A percentile compares a stretch with the other conserved stretches of the same genome.
Conservation (phyloP, 2,113 vertebrate species). For the Microcebus griseorufus region DNA sequence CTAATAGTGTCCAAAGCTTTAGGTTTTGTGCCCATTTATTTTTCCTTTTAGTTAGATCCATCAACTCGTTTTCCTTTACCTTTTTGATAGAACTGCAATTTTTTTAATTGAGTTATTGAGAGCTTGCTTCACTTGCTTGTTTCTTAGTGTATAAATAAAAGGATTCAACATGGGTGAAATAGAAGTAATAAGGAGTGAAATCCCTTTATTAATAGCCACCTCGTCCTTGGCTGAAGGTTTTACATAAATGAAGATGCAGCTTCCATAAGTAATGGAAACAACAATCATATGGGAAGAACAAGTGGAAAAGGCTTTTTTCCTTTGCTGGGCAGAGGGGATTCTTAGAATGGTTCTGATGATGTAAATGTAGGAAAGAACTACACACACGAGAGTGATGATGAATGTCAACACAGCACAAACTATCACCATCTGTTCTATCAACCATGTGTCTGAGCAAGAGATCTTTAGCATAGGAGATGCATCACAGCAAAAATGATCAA, state of each 20-base stretch:
- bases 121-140: slow-evolving; percentile 59
- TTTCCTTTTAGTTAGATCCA: background rate
- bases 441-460: slow-evolving; percentile 54
- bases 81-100: background rate
- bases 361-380: slow-evolving; percentile 13
- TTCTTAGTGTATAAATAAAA: slow-evolving; percentile 55
- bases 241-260: too few relatives aligned
- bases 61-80: background rate
- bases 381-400: background rate
- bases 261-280: too few relatives aligned
- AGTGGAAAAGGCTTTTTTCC: too few relatives aligned
- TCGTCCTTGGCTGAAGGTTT: slow-evolving; percentile 16
- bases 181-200: slow-evolving; percentile 42
- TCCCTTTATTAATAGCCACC: background rate
- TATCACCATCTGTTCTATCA: slow-evolving; percentile 39
- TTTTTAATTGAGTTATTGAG: background rate
- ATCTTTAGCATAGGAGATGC: slow-evolving; percentile 39
- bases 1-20: background rate
- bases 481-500: slow-evolving; percentile 59
- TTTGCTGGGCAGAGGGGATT: too few relatives aligned
- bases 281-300: too few relatives aligned
- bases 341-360: background rate
- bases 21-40: background rate
- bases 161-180: slow-evolving; percentile 45
- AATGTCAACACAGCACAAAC: slow-evolving; percentile 5